Base-by-base conservation (phyloP, 2,888 invertebrate genomes). In the Cosmia pyralina region DNA sequence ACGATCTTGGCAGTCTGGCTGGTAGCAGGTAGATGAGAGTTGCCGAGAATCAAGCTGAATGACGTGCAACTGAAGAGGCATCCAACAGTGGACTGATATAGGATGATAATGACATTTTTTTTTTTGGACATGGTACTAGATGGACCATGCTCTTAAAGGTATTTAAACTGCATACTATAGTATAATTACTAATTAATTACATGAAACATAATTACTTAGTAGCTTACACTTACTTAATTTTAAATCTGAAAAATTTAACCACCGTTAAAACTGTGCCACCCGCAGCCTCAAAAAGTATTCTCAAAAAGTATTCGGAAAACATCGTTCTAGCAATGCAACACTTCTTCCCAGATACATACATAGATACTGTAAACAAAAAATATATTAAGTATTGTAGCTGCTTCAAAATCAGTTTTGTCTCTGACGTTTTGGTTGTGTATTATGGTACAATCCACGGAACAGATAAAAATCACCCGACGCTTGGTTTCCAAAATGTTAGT, bases 271-370 rank as follows among this genome's bases (percentile, higher is more conserved):
- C 48, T 38, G 82, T 84, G 34, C 59, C n/a, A 73, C 4, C 48
- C 4, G 34, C 57, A 17, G 7, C 10, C 2, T n/a, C 11, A 67
- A 46, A 77, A 81, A 81, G 63, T 67, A 71, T 73, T 73, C 28
- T n/a, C 11, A 67, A 46, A 77, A 81, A 81, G 63, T 67, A 71
- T 73, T 73, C 28, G 38, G 58, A 74, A 78, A 85, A 72, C 69
- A 64, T 38, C 48, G 64, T 70, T 74, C 53, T 53, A 63, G 50
- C 68, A 84, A 65, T 82, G 71, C 82, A 77, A 58, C 48, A 53
- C 38, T 59, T 60, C 15, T 53, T 55, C 6, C n/a, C 19, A 50
- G 41, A 59, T 48, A 53, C 10, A 48, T 15, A 58, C 4, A 38
- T 38, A 58, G 22, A 41, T 34, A 28, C 11, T 62, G 7, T 22